Evolutionary conservation across 1,140 invertebrate species (phyloP).

Genomic region (Yoshiicerus persimilis): DNA sequence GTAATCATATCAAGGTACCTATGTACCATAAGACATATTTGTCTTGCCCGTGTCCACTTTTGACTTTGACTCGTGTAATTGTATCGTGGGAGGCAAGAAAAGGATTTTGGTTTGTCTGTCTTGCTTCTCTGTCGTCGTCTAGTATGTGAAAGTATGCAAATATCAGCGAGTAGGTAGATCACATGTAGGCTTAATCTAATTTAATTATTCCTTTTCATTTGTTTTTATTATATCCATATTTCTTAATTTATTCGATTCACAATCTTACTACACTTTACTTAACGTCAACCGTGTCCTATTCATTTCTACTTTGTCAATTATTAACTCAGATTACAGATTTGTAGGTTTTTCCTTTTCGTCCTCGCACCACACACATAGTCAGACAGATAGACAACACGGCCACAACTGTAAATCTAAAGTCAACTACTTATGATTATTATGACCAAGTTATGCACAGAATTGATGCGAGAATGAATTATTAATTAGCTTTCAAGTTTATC

Average conservation of each 20-base stretch:
- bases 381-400: too few species aligned
- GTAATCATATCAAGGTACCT: neutral
- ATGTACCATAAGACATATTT: neutral
- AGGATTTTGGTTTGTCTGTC: neutral
- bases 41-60: neutral
- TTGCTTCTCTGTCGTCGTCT: neutral
- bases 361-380: neutral
- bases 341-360: neutral
- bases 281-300: neutral
- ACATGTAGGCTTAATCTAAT: constrained; percentile 13
- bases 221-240: neutral
- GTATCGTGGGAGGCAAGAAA: neutral
- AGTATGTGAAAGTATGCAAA: neutral
- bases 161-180: neutral
- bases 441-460: neutral
- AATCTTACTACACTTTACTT: neutral
- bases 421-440: neutral
- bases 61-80: constrained; percentile 9
- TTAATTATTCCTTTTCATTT: constrained; percentile 14
- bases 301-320: neutral
- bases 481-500: neutral
- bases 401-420: neutral
- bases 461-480: neutral
- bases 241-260: neutral
- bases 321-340: neutral